phyloP scores from a whole-genome alignment of 1,140 invertebrate genomes.

The Heliconius nattereri region DNA sequence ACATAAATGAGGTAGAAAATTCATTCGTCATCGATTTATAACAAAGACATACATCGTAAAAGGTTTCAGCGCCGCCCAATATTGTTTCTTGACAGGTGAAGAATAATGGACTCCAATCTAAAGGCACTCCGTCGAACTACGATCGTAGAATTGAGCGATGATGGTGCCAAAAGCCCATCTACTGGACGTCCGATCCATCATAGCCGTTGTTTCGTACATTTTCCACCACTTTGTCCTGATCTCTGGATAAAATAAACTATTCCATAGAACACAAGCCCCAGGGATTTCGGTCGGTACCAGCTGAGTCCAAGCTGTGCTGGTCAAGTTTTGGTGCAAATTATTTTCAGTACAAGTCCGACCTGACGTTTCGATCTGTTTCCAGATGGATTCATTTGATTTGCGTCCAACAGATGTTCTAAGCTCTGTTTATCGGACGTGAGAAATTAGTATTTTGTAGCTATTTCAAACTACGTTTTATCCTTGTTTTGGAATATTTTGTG shows the following conservation, averaged over 20 bases:
- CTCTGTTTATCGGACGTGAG: conserved; percentile 58
- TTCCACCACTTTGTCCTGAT: conserved; percentile 50
- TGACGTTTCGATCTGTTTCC: conserved; percentile 79
- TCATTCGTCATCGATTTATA: conserved; percentile 35
- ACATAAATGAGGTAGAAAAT: conserved; percentile 28
- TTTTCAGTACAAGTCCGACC: conserved; percentile 71
- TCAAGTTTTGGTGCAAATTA: conserved; percentile 66
- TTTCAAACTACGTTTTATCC: conserved; percentile 19
- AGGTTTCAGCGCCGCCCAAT: conserved; percentile 41
- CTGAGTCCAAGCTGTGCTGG: conserved; percentile 51
- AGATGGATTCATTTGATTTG: conserved; percentile 81
- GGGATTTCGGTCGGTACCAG: conserved; percentile 26
- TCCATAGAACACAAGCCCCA: conserved; percentile 17
- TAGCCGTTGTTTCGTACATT: conserved; percentile 62
- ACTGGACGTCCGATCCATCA: conserved; percentile 74
- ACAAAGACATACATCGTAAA: conserved; percentile 37
- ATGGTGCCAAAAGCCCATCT: conserved; percentile 71
- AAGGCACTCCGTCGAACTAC: conserved; percentile 68
- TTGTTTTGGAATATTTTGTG: conserved; percentile 8
- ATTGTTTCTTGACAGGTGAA: conserved; percentile 51
- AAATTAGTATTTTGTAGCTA: conserved; percentile 49
- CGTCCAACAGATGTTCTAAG: conserved; percentile 69
- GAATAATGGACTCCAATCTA: conserved; percentile 69
- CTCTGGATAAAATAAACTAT: conserved; percentile 31
- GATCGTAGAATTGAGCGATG: conserved; percentile 77